Conservation (phyloP, 2,797 vertebrate species). For the Microctenopoma lineatum region DNA sequence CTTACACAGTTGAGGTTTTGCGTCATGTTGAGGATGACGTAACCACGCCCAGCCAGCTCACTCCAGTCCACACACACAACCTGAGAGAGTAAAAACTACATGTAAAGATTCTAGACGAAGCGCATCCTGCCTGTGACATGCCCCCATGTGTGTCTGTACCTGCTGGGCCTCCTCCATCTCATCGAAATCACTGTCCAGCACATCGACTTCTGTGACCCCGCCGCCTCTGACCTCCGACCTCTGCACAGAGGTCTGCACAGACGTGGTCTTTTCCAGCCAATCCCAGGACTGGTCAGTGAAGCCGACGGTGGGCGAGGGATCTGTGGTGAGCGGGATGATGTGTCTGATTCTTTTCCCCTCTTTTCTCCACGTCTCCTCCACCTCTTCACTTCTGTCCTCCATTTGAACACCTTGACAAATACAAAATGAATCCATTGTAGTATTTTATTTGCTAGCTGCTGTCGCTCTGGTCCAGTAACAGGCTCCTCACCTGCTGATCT, state of each 20-base stretch:
- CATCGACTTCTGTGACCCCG: constrained; percentile 62
- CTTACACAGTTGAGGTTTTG: constrained; percentile 96
- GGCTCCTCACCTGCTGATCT: too few relatives aligned
- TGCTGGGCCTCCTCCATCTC: constrained; percentile 82
- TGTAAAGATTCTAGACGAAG: neutral
- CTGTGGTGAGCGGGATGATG: constrained; percentile 66
- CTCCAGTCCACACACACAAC: constrained; percentile 98
- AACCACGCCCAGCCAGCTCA: constrained; percentile 89
- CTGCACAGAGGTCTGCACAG: constrained; percentile 37
- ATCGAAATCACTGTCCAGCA: constrained; percentile 55
- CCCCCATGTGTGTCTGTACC: constrained; percentile 71
- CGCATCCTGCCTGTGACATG: neutral
- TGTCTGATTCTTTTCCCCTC: constrained; percentile 29
- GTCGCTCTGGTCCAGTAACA: too few relatives aligned
- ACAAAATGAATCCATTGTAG: neutral
- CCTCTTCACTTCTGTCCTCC: constrained; percentile 42
- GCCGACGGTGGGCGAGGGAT: constrained; percentile 51
- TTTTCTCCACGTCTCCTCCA: constrained; percentile 30
- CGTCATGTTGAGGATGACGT: constrained; percentile 93
- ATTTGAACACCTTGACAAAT: neutral
- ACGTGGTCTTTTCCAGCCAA: constrained; percentile 51
- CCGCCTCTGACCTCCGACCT: constrained; percentile 67
- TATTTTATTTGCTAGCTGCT: neutral
- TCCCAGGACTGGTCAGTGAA: constrained; percentile 73
- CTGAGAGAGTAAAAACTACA: constrained; percentile 65